Evolutionary conservation across 2,113 vertebrate genomes (phyloP), one percentile per base, ranked within the genome.

Genomic region (Perccottus glenii): DNA sequence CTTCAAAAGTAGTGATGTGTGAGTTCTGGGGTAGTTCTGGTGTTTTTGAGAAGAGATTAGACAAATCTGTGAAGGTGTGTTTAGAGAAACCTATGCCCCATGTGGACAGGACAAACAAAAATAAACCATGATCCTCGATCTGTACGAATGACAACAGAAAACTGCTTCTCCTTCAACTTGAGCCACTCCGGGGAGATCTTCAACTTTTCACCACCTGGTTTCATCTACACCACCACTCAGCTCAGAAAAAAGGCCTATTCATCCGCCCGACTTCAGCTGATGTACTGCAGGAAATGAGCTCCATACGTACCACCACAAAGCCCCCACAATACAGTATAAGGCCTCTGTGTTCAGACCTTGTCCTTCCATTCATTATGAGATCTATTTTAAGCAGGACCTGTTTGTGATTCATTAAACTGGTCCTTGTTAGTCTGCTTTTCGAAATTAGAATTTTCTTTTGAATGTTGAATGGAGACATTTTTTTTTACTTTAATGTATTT

Each of bases 281-380:
- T 76, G 67, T 40, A 44, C 63, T 67, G 62, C 88, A 90, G 87
- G 86, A 90, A 88, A 87, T 82, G 72, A 86, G 72, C 67, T 83
- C 85, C 83, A 83, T 85, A 83, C 83, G 57, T 65, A 43, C 64
- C 12, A 43, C 51, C 33, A 48, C 47, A 40, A 40, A 68, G 62
- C 47, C 51, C 46, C 50, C n/a, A 64, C 69, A 70, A 59, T 15
- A 85, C 86, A 85, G 70, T 83, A 14, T 38, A 77, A 19, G 62
- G 52, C 75, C 59, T 33, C 51, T 42, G 58, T 80, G 77, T 80
- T 86, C 79, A 76, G 58, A 67, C 58, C 74, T 53, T 67, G 64
- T 78, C 61, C 61, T 42, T 19, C n/a, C 68, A 62, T 79, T 63
- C 79, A 14, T 56, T 71, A 69, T 52, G 49, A 68, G 63, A 72